Percentiles rank a stretch among this genome's conserved stretches.
Evolutionary conservation across 2,888 invertebrate genomes (phyloP).

Genomic region (Tipula lateralis): DNA sequence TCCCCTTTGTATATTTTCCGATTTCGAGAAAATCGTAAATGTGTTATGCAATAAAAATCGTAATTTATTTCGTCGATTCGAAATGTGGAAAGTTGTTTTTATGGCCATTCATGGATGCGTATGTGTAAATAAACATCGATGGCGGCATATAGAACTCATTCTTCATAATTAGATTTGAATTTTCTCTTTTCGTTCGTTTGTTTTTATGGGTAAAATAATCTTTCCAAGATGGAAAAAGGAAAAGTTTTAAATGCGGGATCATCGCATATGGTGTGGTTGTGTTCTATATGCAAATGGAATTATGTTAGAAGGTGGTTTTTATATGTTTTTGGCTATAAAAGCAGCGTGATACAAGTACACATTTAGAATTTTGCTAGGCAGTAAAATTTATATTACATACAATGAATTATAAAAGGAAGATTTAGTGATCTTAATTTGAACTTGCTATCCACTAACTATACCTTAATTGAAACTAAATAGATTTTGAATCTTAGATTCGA

Average conservation of each 20-base stretch:
- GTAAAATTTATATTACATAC: neutral
- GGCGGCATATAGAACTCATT: neutral
- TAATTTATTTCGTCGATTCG: constrained; percentile 24
- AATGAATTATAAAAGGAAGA: neutral
- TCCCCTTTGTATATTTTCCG: constrained; percentile 25
- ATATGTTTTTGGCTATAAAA: neutral
- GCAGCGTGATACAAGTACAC: neutral
- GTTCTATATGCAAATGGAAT: neutral
- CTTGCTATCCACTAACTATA: neutral
- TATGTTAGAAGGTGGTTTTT: neutral
- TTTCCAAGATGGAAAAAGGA: neutral
- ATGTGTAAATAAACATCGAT: neutral
- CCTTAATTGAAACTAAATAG: neutral
- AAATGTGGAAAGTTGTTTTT: constrained; percentile 9
- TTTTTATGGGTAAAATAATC: neutral
- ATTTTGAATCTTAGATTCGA: no score
- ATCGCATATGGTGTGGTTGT: neutral
- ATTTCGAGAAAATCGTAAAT: constrained; percentile 13
- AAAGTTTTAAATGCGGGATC: constrained; percentile 11
- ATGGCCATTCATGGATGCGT: constrained; percentile 16
- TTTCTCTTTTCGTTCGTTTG: neutral
- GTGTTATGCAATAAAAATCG: constrained; percentile 24
- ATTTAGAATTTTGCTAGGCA: neutral
- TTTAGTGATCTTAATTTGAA: neutral
- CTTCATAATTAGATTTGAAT: constrained; percentile 19